Base-by-base conservation (phyloP, 2,888 invertebrate species). In the Harpagoxenus sublaevis region DNA sequence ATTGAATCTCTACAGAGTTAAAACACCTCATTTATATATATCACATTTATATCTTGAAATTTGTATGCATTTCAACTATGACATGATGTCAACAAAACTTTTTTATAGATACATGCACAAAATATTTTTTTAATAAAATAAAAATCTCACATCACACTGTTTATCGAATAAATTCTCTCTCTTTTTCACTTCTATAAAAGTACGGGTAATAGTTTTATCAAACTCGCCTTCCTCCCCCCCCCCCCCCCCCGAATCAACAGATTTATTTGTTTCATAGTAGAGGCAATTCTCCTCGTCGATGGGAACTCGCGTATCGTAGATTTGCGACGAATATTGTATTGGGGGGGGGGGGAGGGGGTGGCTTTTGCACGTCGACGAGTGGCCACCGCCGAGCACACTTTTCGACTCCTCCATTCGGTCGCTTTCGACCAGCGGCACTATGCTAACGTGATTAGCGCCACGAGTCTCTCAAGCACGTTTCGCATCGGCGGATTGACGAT, bases 391-490 rank as follows among this genome's bases (percentile, higher is more conserved):
- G 84, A 91, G 86, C 83, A 39, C 48, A 88, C 88, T 91, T 89
- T 87, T 86, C 86, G 39, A 65, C 70, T 86, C 74, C 87, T 90
- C 87, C 77, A 84, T 85, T 82, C 70, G 85, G 85, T 70, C 88
- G 48, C 31, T 90, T 88, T 89, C 88, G 89, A 89, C 83, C 86
- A 83, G 70, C 88, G 85, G 89, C 88, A 89, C 86, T 88, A 86
- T 87, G 90, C 91, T 93, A 94, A 93, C 94, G 89, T 94, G 93
- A 93, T 94, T 94, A 94, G 92, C 90, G 93, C 90, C 89, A 88
- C 89, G 90, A 90, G 91, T 91, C 92, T 86, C 90, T 92, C 89
- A 87, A 88, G 90, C 88, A 85, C 91, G 91, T 91, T 90, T 89
- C 87, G 88, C 88, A 88, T 84, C 88, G 87, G 10, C 68, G 73